Evolutionary conservation across 2,888 invertebrate species (phyloP), one percentile per base, ranked within the genome.

Genomic region (Tridacna gigas): DNA sequence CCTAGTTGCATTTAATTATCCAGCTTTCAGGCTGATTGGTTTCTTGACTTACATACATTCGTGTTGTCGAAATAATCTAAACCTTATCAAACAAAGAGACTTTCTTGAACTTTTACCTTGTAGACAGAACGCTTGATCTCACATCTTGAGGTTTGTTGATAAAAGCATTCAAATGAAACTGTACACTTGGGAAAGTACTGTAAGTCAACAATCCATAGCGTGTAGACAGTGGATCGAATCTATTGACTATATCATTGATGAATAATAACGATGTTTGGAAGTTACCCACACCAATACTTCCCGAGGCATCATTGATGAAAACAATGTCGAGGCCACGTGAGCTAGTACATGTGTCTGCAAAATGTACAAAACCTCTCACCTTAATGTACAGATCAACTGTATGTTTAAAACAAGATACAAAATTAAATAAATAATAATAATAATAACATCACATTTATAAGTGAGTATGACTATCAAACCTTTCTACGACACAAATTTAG

Each of bases 261-360:
- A 61, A 61, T 1, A 20, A 20, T 11, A 61, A n/a, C n/a, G 61
- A 61, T 2, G 18, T 61, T 11, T 61, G 20, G 25, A 61, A 61
- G n/a, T 61, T n/a, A 61, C n/a, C 25, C n/a, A n/a, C 11, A 61
- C 61, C 61, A n/a, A 61, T 61, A n/a, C 61, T 61, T 20, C 61
- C 61, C 12, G 61, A 61, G n/a, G 61, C 61, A 61, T 61, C 61
- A n/a, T 61, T 61, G 61, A 61, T 61, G n/a, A 61, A 61, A 11
- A 61, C 61, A 20, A 61, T 61, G 61, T 61, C 61, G n/a, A 61
- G 25, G 12, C 25, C 61, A 22, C 61, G 61, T 11, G n/a, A 12
- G 5, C 61, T 25, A n/a, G 2, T n/a, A 25, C 61, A 61, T 11
- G 61, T 61, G n/a, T 61, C 61, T 61, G n/a, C 25, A 20, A 61